Base-by-base conservation (phyloP, 2,113 vertebrate species). In the Brachionichthys hirsutus region DNA sequence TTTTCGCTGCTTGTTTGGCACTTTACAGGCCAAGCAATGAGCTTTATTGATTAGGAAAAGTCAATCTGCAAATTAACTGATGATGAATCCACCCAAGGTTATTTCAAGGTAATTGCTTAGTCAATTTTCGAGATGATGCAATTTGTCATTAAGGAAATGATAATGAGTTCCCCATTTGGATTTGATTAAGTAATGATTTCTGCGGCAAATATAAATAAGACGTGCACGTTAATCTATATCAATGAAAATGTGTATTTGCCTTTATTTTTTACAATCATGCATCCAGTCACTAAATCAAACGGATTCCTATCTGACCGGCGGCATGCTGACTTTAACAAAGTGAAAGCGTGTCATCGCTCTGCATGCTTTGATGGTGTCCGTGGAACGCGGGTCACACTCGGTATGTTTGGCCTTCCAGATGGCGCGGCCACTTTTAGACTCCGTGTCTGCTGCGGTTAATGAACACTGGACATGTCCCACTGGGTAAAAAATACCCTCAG, bases 361-460 rank as follows among this genome's bases (percentile, higher is more conserved):
- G 43, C 49, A 9, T 83, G 75, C 78, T 72, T 65, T 57, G 17
- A 68, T 62, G 62, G 56, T 13, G 75, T 67, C 67, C 46, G 44
- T 55, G 62, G 77, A 82, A 72, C 17, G 30, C 14, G 59, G 51
- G 48, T 62, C 53, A 51, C 53, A 47, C 36, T 12, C 17, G 70
- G 77, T 83, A 78, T 72, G 74, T 80, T 85, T 80, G 79, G 66
- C 75, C 80, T 62, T 83, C 63, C 72, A 80, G 82, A 59, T 80
- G 75, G 30, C 35, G 17, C 7, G 12, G 62, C 57, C 76, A 63
- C 75, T 75, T 86, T 86, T 86, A 89, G 80, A 70, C 51, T 67
- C 54, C 53, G 18, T 57, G 62, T 77, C 63, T 75, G 70, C 80
- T 77, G 80, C 77, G 62, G 69, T 85, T 78, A 72, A 86, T 76